Evolutionary conservation across 30 jellyfish, hydroid and myxozoan species (phyloP).

Genomic region (Hydractinia symbiolongicarpus): DNA sequence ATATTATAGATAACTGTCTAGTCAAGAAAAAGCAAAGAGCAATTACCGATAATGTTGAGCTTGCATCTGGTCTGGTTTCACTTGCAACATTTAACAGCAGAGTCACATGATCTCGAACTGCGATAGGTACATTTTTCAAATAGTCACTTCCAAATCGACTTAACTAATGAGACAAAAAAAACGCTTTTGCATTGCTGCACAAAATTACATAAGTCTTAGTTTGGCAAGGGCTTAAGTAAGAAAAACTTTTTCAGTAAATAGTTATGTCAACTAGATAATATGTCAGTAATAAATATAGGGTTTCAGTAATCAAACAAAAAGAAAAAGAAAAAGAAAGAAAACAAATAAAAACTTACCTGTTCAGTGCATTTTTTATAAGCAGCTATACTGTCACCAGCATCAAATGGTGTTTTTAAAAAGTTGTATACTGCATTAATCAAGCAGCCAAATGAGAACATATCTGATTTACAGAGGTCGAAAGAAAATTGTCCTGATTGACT

Average conservation of each 20-base stretch:
- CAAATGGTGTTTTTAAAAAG: slow-evolving; percentile 68
- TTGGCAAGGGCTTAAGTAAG: no score
- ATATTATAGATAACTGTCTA: no score
- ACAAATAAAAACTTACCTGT: slow-evolving; percentile 43
- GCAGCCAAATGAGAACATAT: slow-evolving; percentile 84
- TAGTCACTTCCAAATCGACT: slow-evolving; percentile 85
- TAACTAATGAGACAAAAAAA: slow-evolving; percentile 27
- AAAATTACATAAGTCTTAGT: no score
- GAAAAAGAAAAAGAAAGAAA: no score
- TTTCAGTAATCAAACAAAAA: no score
- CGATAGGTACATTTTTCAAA: slow-evolving; percentile 55
- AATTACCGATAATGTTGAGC: slow-evolving; percentile 63
- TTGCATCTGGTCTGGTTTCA: slow-evolving; percentile 76
- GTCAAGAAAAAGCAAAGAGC: neutral
- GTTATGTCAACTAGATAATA: no score
- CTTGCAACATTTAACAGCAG: slow-evolving; percentile 63
- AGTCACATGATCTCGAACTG: slow-evolving; percentile 70
- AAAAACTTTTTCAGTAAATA: no score
- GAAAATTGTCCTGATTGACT: slow-evolving; percentile 46
- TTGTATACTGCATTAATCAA: slow-evolving; percentile 63
- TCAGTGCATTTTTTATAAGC: slow-evolving; percentile 69
- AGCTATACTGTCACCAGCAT: slow-evolving; percentile 66
- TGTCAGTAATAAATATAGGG: no score
- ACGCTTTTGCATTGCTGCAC: no score
- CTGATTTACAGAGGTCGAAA: slow-evolving; percentile 32